phyloP scores from a whole-genome alignment of 2,113 vertebrate genomes.

The Gila orcuttii region DNA sequence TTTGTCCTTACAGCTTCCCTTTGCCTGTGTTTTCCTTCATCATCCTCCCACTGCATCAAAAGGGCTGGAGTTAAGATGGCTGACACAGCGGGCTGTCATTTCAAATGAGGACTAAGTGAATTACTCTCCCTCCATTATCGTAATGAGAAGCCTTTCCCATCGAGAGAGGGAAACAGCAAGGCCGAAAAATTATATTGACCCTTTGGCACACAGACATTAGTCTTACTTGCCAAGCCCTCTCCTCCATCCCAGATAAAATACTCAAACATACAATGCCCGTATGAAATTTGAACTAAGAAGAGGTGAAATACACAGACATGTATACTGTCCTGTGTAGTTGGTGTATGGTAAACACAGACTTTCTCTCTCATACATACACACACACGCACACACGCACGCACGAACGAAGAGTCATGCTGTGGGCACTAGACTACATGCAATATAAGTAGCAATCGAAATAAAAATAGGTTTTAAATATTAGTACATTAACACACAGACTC shows the following conservation, averaged over 20 bases:
- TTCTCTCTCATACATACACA: slow-evolving; percentile 19
- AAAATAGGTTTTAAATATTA: slow-evolving; percentile 39
- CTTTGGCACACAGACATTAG: slow-evolving; percentile 58
- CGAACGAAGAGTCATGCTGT: slow-evolving; percentile 41
- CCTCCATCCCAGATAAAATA: slow-evolving; percentile 30
- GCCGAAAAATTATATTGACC: slow-evolving; percentile 38
- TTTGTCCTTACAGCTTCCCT: slow-evolving; percentile 56
- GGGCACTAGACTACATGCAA: slow-evolving; percentile 55
- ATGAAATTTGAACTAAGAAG: slow-evolving; percentile 27
- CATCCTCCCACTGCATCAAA: slow-evolving; percentile 49
- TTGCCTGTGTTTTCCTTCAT: slow-evolving; percentile 46
- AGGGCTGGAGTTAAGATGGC: slow-evolving; percentile 64
- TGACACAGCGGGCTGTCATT: slow-evolving; percentile 76
- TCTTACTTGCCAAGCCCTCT: slow-evolving; percentile 45
- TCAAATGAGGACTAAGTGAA: slow-evolving; percentile 74
- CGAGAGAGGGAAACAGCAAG: slow-evolving; percentile 43
- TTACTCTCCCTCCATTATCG: slow-evolving; percentile 76
- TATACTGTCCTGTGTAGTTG: slow-evolving; percentile 36
- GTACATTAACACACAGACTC: slow-evolving; percentile 50
- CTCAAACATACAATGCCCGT: slow-evolving; percentile 35
- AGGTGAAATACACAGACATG: slow-evolving; percentile 47
- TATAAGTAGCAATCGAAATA: slow-evolving; percentile 28
- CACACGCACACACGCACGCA: slow-evolving; percentile 35
- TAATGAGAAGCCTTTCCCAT: slow-evolving; percentile 70
- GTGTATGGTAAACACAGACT: slow-evolving; percentile 37